Base-by-base conservation (phyloP, 2,888 invertebrate genomes). In the Rapana venosa region DNA sequence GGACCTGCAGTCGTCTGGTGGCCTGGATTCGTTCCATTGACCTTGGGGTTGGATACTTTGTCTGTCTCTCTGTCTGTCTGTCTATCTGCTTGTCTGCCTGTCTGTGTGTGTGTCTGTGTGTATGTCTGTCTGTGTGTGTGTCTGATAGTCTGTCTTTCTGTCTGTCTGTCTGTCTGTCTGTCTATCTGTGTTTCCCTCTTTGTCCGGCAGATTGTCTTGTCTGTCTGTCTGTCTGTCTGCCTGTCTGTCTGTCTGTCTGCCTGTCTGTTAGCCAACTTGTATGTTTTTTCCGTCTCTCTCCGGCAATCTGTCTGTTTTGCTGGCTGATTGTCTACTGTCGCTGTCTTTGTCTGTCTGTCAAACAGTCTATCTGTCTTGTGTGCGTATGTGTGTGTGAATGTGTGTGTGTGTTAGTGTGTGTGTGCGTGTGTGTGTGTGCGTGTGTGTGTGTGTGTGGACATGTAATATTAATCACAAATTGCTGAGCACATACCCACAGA, bases 1-100 rank as follows among this genome's bases (percentile, higher is more conserved):
- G 99, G 99, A 98, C 98, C 94, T 99, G 98, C 97, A 98, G 98
- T 96, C 97, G 98, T 95, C 98, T 99, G 96, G 98, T 98, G 94
- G 97, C 98, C 95, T 99, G 99, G 99, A 98, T 98, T 58, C 97
- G 98, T 95, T 98, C 98, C 96, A 98, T 99, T 95, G 98, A 99
- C 97, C 97, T 99, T 94, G 98, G 98, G 91, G 96, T 96, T 91
- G 92, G 93, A 2, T 47, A 5, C 32, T 77, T 4, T 77, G 30
- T 77, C 30, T 77, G 77, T 83, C 30, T 86, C 32, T 47, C 47
- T 47, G 8, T 85, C n/a, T 26, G 56, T n/a, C 56, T 84, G 36
- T 36, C 8, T 36, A n/a, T 30, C n/a, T 58, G 61, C 56, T 8
- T n/a, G 61, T 56, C n/a, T 85, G 30, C 56, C 8, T 85, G 61